These are phyloP conservation scores for Eupithecia centaureata DNA, from an alignment of 2,888 invertebrate genomes.

Conservation along the genomic window DNA sequence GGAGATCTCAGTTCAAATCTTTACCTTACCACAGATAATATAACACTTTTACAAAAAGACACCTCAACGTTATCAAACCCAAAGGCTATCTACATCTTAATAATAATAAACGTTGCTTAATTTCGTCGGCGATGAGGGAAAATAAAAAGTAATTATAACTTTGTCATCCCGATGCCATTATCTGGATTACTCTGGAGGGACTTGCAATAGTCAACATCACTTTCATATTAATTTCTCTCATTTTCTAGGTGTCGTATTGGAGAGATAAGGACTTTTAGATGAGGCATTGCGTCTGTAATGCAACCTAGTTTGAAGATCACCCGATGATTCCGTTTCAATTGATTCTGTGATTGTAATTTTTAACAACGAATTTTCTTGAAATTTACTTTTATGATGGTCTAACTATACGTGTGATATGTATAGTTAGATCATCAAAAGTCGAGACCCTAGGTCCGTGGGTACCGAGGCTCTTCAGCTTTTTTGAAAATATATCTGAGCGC, in stretches of 20 bases:
- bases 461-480: too few species aligned
- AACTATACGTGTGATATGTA: too few species aligned
- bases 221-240: conserved; percentile 51
- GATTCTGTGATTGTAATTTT: background rate
- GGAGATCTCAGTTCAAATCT: background rate
- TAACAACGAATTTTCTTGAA: too few species aligned
- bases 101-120: conserved; percentile 46
- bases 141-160: conserved; percentile 73
- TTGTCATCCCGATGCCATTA: conserved; percentile 61
- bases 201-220: conserved; percentile 52
- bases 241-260: conserved; percentile 34
- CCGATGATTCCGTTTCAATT: background rate
- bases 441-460: too few species aligned
- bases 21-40: conserved; percentile 2
- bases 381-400: too few species aligned
- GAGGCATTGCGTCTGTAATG: conserved; percentile 1
- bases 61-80: conserved; percentile 32
- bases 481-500: too few species aligned
- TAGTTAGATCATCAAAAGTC: too few species aligned
- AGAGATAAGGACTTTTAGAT: conserved; percentile 10
- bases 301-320: background rate
- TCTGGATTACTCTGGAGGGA: conserved; percentile 52
- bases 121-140: conserved; percentile 54
- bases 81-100: conserved; percentile 37
- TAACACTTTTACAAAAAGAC: conserved; percentile 20